Evolutionary conservation across 2,797 vertebrate species (phyloP).

Genomic region (Nyctalus aviator): DNA sequence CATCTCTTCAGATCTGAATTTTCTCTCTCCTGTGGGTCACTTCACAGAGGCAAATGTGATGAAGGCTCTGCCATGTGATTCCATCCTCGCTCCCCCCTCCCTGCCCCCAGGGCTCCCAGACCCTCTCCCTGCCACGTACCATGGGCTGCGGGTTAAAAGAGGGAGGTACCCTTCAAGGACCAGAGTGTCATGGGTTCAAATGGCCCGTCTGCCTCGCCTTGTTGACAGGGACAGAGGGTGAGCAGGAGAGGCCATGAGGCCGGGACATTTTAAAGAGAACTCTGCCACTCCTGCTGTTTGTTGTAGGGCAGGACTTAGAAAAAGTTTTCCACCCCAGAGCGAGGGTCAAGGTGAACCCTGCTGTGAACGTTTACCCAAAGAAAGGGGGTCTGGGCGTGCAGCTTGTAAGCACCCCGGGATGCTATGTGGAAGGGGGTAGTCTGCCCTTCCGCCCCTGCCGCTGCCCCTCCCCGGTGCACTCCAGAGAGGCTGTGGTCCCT

Average conservation of each 20-base stretch:
- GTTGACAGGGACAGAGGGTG: neutral
- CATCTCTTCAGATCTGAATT: constrained; percentile 59
- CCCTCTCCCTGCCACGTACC: neutral
- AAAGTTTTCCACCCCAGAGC: neutral
- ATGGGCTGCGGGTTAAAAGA: neutral
- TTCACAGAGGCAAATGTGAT: neutral
- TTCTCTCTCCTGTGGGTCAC: constrained; percentile 69
- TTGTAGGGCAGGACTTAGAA: neutral
- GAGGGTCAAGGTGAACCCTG: neutral
- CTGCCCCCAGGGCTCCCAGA: neutral
- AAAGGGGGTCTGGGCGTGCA: neutral
- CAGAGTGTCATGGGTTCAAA: neutral
- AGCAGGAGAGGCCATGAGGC: neutral
- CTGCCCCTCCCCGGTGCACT: neutral
- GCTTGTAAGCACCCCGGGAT: neutral
- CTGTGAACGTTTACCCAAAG: neutral
- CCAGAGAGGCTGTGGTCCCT: neutral
- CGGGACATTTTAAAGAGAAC: neutral
- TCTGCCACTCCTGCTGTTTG: neutral
- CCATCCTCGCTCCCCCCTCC: too few species aligned
- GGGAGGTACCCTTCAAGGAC: neutral
- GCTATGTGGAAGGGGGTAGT: too few species aligned
- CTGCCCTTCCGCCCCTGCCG: neutral
- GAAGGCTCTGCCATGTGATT: neutral
- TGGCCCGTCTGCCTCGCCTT: neutral